Conservation (phyloP, 2,113 vertebrate genomes). For the Leuciscus idus region DNA sequence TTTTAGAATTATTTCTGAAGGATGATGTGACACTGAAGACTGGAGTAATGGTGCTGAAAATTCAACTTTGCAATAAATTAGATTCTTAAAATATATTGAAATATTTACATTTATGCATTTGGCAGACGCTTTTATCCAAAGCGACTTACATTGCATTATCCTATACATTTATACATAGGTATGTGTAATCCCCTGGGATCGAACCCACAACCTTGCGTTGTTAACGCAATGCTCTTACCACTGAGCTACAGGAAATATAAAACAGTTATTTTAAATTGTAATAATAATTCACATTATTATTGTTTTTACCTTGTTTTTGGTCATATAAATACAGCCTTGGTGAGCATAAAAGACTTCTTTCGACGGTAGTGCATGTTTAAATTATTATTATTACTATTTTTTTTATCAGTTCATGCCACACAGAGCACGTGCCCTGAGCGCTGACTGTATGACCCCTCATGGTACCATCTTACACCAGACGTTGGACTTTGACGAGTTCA, state of each 20-base stretch:
- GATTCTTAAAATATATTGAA: neutral
- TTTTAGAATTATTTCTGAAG: neutral
- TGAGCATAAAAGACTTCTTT: neutral
- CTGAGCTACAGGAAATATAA: no score
- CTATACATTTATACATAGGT: no score
- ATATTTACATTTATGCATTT: no score
- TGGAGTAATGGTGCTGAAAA: neutral
- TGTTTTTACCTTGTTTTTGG: neutral
- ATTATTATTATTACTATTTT: no score
- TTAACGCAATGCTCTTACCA: no score
- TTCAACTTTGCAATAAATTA: neutral
- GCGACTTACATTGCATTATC: no score
- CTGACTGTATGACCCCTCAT: conserved; percentile 90
- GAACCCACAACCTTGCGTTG: no score
- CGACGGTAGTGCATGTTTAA: neutral
- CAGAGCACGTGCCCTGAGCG: conserved; percentile 80
- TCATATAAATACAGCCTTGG: neutral
- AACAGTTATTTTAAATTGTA: neutral
- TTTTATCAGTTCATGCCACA: conserved; percentile 91
- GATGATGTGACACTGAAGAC: neutral
- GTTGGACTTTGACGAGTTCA: conserved; percentile 96
- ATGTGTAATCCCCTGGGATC: no score
- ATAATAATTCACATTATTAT: neutral
- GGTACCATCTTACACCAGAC: conserved; percentile 92
- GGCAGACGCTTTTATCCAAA: no score